phyloP scores from a whole-genome alignment of 1,140 invertebrate genomes.

The Hesperophylax magnus region DNA sequence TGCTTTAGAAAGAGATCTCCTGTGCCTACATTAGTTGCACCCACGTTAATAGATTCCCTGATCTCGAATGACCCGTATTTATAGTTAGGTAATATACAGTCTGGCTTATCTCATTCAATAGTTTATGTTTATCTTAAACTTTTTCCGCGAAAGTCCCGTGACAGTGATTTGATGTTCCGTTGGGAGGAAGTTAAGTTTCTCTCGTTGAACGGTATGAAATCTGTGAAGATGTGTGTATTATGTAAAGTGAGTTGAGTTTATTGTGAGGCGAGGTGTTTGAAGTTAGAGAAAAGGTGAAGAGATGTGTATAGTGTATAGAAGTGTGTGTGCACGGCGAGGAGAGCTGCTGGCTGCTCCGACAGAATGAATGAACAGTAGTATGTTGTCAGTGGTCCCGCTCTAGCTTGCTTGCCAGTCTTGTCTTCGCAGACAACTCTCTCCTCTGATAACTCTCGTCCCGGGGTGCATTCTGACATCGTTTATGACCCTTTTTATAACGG shows the following conservation, averaged over 20 bases:
- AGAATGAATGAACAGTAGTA: slow-evolving; percentile 37
- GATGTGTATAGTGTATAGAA: background rate
- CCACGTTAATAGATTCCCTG: slow-evolving; percentile 6
- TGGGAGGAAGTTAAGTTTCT: too few species aligned
- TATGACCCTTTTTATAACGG: slow-evolving; percentile 1
- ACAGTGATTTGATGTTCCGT: too few species aligned
- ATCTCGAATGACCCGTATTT: background rate
- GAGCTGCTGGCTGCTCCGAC: background rate
- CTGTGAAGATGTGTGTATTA: background rate
- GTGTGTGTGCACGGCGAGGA: background rate
- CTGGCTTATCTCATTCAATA: too few species aligned
- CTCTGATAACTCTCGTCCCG: slow-evolving; percentile 21
- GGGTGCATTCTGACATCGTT: slow-evolving; percentile 19
- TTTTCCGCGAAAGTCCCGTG: too few species aligned
- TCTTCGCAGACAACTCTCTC: slow-evolving; percentile 20
- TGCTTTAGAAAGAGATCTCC: background rate
- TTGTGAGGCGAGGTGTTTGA: background rate
- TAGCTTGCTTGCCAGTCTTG: background rate
- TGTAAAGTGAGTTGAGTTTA: slow-evolving; percentile 3
- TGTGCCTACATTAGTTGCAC: background rate
- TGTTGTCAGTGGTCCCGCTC: slow-evolving; percentile 15
- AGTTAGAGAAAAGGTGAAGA: slow-evolving; percentile 5
- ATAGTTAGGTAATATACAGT: background rate
- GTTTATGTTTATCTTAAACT: too few species aligned
- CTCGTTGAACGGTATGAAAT: background rate